Conservation (phyloP, 2,888 invertebrate genomes). For the Neoascia interrupta region DNA sequence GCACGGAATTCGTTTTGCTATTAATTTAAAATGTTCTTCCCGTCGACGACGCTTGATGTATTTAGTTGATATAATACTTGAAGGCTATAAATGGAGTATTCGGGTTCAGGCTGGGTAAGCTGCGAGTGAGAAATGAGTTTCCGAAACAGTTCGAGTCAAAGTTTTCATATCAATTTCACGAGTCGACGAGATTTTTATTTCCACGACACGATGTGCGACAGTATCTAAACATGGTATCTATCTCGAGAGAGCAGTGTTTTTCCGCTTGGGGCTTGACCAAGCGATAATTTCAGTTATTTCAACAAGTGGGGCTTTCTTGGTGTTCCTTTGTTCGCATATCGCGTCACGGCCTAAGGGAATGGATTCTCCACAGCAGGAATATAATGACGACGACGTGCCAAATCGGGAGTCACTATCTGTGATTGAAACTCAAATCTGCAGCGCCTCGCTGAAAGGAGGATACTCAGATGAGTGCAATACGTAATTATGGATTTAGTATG, state of each 20-base stretch:
- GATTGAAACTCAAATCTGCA: too few species aligned
- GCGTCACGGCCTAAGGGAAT: slow-evolving; percentile 27
- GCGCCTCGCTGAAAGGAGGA: too few species aligned
- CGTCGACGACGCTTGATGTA: neutral
- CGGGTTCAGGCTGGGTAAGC: slow-evolving; percentile 23
- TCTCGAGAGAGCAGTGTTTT: neutral
- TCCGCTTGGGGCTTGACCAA: slow-evolving; percentile 38
- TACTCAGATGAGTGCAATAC: too few species aligned
- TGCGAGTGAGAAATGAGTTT: slow-evolving; percentile 42
- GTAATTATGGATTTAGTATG: too few species aligned
- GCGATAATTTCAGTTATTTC: slow-evolving; percentile 61
- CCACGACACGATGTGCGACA: neutral
- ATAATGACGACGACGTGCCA: too few species aligned
- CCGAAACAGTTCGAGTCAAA: slow-evolving; percentile 23
- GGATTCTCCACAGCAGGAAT: slow-evolving; percentile 34
- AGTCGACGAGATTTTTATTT: slow-evolving; percentile 12
- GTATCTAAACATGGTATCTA: slow-evolving; percentile 36
- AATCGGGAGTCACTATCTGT: too few species aligned
- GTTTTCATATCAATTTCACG: slow-evolving; percentile 58
- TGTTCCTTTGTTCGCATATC: neutral
- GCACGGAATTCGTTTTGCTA: slow-evolving; percentile 54
- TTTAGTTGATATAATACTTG: slow-evolving; percentile 23
- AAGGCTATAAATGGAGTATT: slow-evolving; percentile 5
- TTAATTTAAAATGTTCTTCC: slow-evolving; percentile 59
- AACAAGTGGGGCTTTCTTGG: slow-evolving; percentile 13